Base-by-base conservation (phyloP, 1,140 invertebrate genomes). In the Battus philenor region DNA sequence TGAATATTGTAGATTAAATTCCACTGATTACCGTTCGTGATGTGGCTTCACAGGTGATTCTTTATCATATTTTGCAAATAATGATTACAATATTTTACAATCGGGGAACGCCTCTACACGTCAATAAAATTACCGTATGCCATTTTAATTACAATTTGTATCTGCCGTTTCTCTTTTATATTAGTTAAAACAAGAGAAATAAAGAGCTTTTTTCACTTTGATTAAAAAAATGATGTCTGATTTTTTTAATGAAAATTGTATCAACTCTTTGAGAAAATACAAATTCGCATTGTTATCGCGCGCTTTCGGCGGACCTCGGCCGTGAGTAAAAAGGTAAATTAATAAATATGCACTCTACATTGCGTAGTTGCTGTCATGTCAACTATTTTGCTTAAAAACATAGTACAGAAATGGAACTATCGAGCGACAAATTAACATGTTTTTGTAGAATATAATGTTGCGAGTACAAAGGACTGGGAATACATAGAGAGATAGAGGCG, bases 401-500 rank as follows among this genome's bases (percentile, higher is more conserved):
- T 6, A 3, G 18, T 20, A 20, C 6, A 20, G n/a, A 20, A 20
- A 20, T 20, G 18, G 31, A 43, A 47, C 18, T 15, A 57, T 48
- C 20, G 41, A 29, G 18, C 32, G 46, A 48, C 62, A 59, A 62
- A 70, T 66, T 66, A 68, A 68, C 51, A 61, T 72, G 62, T 72
- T 72, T 68, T 65, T 57, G 54, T 54, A 67, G 61, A 66, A 65
- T 63, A 67, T 66, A 68, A 68, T 63, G 51, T 57, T 38, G 55
- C 47, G 54, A 66, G 64, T 74, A 76, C 68, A 72, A 76, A 76
- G 64, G 67, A 61, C 49, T 60, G 49, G 50, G 54, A 65, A 61
- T 68, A 62, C 61, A 69, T 66, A 72, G 55, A 65, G 65, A 72
- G 73, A 77, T 70, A 76, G 74, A 78, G 55, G 57, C 67, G 62